These are phyloP conservation scores for Caenorhabditis sp. DNA, from an alignment of 2,888 invertebrate genomes.

Conservation along the genomic window DNA sequence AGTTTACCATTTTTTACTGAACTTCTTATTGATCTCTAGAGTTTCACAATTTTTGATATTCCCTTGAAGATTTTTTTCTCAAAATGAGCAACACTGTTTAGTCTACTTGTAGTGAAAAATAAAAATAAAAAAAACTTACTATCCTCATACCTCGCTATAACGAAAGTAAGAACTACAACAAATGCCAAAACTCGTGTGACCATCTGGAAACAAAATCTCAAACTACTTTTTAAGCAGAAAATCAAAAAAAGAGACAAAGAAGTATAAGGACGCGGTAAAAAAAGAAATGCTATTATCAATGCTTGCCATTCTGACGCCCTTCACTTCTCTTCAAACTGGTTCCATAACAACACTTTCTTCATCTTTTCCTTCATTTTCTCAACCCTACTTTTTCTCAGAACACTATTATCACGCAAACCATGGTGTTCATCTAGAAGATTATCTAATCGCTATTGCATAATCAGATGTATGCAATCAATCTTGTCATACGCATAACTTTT, in stretches of 20 bases:
- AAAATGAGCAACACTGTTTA: neutral
- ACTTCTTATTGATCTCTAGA: too few relatives aligned
- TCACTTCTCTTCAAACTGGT: neutral
- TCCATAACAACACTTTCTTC: neutral
- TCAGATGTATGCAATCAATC: too few relatives aligned
- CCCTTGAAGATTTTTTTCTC: too few relatives aligned
- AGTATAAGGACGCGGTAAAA: constrained; percentile 1
- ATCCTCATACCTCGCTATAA: constrained; percentile 50
- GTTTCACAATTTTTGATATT: too few relatives aligned
- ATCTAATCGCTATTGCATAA: too few relatives aligned
- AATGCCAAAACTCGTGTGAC: constrained; percentile 17
- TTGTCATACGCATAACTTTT: too few relatives aligned
- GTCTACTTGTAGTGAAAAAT: neutral
- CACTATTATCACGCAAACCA: neutral
- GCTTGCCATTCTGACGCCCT: neutral
- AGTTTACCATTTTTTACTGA: too few relatives aligned
- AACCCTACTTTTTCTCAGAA: neutral
- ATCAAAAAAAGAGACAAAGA: neutral
- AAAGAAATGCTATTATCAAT: constrained; percentile 4
- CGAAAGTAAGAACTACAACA: constrained; percentile 38
- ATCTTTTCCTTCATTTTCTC: neutral
- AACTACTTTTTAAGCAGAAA: neutral
- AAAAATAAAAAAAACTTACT: constrained; percentile 29
- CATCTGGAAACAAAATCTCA: constrained; percentile 7
- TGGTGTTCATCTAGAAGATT: too few relatives aligned